Conservation (phyloP, 1,140 invertebrate genomes). For the Conopomorpha cramerella region DNA sequence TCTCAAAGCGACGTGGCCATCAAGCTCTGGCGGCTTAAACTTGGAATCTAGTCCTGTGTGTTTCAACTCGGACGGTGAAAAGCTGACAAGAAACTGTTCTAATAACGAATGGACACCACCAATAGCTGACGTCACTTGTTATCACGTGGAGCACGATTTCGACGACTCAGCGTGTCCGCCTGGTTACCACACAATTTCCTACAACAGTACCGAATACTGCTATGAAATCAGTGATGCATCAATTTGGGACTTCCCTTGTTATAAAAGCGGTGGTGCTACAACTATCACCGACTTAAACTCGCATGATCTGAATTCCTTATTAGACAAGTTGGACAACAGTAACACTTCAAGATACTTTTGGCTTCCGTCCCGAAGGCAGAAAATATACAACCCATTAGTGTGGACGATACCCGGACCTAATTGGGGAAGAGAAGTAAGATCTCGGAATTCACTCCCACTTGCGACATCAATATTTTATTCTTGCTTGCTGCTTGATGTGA, state of each 20-base stretch:
- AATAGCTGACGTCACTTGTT: too few species aligned
- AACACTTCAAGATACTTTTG: constrained; percentile 29
- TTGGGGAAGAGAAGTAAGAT: constrained; percentile 22
- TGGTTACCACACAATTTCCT: constrained; percentile 24
- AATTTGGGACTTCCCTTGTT: constrained; percentile 31
- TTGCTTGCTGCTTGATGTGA: constrained; percentile 29
- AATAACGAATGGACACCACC: constrained; percentile 18
- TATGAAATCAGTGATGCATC: constrained; percentile 22
- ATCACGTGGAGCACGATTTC: too few species aligned
- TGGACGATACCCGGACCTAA: constrained; percentile 39
- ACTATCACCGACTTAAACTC: constrained; percentile 26
- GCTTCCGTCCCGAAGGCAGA: constrained; percentile 27
- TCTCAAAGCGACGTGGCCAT: constrained; percentile 24
- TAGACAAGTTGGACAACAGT: constrained; percentile 16
- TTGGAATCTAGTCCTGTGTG: constrained; percentile 26
- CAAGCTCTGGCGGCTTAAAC: constrained; percentile 16
- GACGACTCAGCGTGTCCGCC: constrained; percentile 29
- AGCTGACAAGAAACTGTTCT: constrained; percentile 29
- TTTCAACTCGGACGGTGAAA: constrained; percentile 15
- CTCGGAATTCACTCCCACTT: constrained; percentile 14
- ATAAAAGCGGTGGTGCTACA: constrained; percentile 30
- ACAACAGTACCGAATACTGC: constrained; percentile 25
- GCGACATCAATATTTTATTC: constrained; percentile 16
- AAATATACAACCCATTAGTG: constrained; percentile 22
- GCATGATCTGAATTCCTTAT: constrained; percentile 17